phyloP scores from a whole-genome alignment of 1,140 invertebrate species.

The Macrosteles quadrilineatus region DNA sequence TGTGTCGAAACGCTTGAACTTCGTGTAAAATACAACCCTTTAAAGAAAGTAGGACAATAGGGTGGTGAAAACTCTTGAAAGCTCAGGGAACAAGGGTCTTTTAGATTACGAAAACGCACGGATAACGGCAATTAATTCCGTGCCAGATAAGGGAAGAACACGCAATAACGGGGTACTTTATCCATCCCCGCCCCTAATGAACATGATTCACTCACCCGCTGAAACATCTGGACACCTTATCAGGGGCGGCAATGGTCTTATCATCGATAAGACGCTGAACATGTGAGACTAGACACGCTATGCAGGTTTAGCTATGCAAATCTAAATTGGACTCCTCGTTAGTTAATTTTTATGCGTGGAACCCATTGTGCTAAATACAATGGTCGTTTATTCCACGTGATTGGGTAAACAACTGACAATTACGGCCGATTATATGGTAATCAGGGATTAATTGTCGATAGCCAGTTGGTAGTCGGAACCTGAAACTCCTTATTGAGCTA shows the following conservation, averaged over 20 bases:
- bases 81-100: too few relatives aligned
- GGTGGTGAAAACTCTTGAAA: too few relatives aligned
- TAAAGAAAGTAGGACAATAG: too few relatives aligned
- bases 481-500: neutral
- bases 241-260: neutral
- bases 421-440: slow-evolving; percentile 17
- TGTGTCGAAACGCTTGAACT: too few relatives aligned
- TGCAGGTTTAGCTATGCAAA: slow-evolving; percentile 14
- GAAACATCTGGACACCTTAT: slow-evolving; percentile 2
- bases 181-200: slow-evolving; percentile 6
- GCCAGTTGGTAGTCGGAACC: neutral
- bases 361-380: slow-evolving; percentile 22
- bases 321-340: slow-evolving; percentile 24
- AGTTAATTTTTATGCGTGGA: slow-evolving; percentile 17
- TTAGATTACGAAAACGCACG: neutral
- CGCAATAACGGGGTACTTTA: slow-evolving; percentile 10
- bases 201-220: slow-evolving; percentile 21
- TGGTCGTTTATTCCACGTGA: slow-evolving; percentile 21
- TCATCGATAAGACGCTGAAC: neutral
- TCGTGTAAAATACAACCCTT: too few relatives aligned
- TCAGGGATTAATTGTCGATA: slow-evolving; percentile 17
- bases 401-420: slow-evolving; percentile 22
- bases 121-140: slow-evolving; percentile 16
- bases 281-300: neutral
- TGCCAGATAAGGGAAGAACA: slow-evolving; percentile 14